Conservation (phyloP, 2,888 invertebrate genomes). For the Nemapogon koenigi region DNA sequence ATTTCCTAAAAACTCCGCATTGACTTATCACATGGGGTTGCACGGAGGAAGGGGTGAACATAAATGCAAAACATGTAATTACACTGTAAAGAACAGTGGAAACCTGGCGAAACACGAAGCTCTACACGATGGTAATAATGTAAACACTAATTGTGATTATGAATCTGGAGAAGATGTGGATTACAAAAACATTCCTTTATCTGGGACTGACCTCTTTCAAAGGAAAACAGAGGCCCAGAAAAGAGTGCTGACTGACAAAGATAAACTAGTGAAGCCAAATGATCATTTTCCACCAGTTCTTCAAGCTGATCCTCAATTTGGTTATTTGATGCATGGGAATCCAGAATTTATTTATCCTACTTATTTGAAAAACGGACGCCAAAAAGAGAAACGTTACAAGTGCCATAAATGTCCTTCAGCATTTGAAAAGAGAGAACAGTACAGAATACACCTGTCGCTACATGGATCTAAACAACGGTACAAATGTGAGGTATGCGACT, state of each 20-base stretch:
- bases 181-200: conserved; percentile 64
- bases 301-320: conserved; percentile 71
- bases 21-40: conserved; percentile 72
- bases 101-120: conserved; percentile 72
- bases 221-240: conserved; percentile 68
- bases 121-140: conserved; percentile 51
- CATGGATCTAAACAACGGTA: conserved; percentile 86
- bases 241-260: conserved; percentile 51
- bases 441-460: conserved; percentile 79
- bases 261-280: conserved; percentile 56
- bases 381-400: conserved; percentile 80
- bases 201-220: conserved; percentile 71
- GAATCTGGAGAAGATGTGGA: conserved; percentile 56
- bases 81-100: conserved; percentile 71
- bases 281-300: conserved; percentile 60
- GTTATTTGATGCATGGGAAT: conserved; percentile 74
- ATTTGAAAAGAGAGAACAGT: conserved; percentile 85
- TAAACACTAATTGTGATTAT: conserved; percentile 37
- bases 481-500: conserved; percentile 84
- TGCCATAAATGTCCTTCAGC: conserved; percentile 88
- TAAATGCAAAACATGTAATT: conserved; percentile 75
- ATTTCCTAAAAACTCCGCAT: conserved; percentile 74
- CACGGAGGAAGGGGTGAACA: conserved; percentile 70
- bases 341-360: conserved; percentile 80
- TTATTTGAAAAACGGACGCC: conserved; percentile 74